Base-by-base conservation (phyloP, 2,113 vertebrate genomes). In the Camelus bactrianus region DNA sequence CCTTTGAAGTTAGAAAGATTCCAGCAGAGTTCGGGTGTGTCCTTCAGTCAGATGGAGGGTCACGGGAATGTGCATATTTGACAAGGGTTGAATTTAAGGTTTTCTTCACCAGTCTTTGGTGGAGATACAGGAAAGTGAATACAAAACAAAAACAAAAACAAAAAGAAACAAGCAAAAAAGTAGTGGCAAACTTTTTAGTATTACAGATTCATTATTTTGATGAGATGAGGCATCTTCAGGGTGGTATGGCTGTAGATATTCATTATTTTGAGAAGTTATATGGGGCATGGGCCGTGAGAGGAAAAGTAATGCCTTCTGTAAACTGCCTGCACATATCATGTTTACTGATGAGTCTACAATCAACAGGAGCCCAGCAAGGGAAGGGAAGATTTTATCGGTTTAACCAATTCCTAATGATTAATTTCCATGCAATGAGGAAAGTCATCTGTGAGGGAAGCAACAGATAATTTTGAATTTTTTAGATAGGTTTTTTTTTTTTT, bases 401-500 rank as follows among this genome's bases (percentile, higher is more conserved):
- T 58, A 48, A 92, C 30, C 24, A 69, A 2, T 56, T 91, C 50
- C 76, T 82, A 64, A 38, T 64, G 42, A 69, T 48, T 93, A 84
- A 67, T 93, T 81, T 76, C 52, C 42, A 54, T 26, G 15, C 15
- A 46, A 30, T 52, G 32, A 84, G n/a, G 82, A 81, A 72, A 82
- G 24, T 56, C 64, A 48, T 72, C 46, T 76, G 12, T 26, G 46
- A 83, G 26, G 70, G 35, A 89, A 58, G 30, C 48, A 92, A 64
- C 60, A 58, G 26, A 85, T 91, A 64, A 87, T 93, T 94, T 91
- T 91, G 48, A 87, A 69, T 80, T 80, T 96, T 84, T 76, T 52
- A 70, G 60, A 58, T 22, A 24, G 26, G 26, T n/a, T 94, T 89
- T 42, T 42, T 38, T 38, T n/a, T 38, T 42, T 42, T 42, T 77